A percentile compares a stretch with the other conserved stretches of the same genome.
phyloP scores from a whole-genome alignment of 2,113 vertebrate species.

The Muntiacus muntjak region DNA sequence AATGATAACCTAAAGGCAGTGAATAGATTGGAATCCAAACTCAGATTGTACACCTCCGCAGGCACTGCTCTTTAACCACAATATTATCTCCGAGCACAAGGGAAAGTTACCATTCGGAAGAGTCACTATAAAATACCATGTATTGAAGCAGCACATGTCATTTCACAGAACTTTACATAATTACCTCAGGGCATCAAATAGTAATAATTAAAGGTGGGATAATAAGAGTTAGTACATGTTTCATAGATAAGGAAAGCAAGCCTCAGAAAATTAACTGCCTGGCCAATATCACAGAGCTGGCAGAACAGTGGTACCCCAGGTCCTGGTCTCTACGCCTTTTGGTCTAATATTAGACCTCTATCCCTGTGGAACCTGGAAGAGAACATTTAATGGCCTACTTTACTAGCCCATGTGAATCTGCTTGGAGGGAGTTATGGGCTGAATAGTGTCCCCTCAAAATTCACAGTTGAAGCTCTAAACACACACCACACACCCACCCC shows the following conservation, averaged over 20 bases:
- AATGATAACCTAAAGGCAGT: neutral
- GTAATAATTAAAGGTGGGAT: neutral
- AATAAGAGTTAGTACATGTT: neutral
- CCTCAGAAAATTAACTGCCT: neutral
- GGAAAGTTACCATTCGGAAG: neutral
- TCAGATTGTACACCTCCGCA: neutral
- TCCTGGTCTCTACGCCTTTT: neutral
- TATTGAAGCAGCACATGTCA: neutral
- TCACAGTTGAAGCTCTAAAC: neutral
- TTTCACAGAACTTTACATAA: neutral
- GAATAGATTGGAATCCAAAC: neutral
- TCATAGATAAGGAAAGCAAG: neutral
- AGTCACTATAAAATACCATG: neutral
- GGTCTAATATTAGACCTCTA: neutral
- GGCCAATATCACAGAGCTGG: neutral
- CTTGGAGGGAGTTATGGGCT: neutral
- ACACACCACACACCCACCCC: rapidly evolving
- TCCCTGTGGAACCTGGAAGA: neutral
- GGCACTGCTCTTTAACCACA: neutral
- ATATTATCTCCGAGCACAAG: neutral
- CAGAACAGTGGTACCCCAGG: neutral
- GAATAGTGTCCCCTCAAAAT: neutral
- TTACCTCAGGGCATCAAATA: neutral
- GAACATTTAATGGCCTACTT: too few relatives aligned
- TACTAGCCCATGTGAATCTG: neutral